These are phyloP conservation scores for Ypsolopha scabrella DNA, from an alignment of 2,888 invertebrate species.

Conservation along the genomic window DNA sequence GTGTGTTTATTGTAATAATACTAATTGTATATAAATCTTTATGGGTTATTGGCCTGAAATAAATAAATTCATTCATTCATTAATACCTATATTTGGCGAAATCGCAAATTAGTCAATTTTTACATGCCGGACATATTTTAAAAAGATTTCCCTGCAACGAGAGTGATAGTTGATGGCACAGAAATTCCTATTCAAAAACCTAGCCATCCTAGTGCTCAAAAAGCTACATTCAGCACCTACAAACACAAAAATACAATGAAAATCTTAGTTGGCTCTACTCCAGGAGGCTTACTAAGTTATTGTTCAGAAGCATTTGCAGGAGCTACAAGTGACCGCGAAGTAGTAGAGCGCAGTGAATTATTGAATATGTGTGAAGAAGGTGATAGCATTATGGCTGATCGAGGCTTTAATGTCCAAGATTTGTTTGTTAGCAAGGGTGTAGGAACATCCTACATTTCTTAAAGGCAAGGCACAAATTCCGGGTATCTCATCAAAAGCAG, in stretches of 20 bases:
- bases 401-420: conserved; percentile 8
- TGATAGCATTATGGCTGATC: conserved; percentile 7
- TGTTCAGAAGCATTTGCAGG: conserved; percentile 7
- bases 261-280: conserved; percentile 3
- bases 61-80: too few relatives aligned
- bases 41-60: too few relatives aligned
- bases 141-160: too few relatives aligned
- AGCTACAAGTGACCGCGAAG: conserved; percentile 2
- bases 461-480: conserved; percentile 7
- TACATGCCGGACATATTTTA: too few relatives aligned
- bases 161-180: too few relatives aligned
- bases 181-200: too few relatives aligned
- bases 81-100: too few relatives aligned
- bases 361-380: not conserved
- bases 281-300: conserved; percentile 4
- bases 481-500: not conserved
- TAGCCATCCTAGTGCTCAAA: too few relatives aligned
- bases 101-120: too few relatives aligned
- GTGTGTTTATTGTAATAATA: too few relatives aligned
- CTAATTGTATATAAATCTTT: too few relatives aligned
- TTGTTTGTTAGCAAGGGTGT: conserved; percentile 4
- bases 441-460: not conserved
- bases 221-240: too few relatives aligned
- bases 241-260: conserved; percentile 3
- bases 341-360: not conserved